phyloP scores from a whole-genome alignment of 1,140 invertebrate genomes.

The Onthophagus taurus region DNA sequence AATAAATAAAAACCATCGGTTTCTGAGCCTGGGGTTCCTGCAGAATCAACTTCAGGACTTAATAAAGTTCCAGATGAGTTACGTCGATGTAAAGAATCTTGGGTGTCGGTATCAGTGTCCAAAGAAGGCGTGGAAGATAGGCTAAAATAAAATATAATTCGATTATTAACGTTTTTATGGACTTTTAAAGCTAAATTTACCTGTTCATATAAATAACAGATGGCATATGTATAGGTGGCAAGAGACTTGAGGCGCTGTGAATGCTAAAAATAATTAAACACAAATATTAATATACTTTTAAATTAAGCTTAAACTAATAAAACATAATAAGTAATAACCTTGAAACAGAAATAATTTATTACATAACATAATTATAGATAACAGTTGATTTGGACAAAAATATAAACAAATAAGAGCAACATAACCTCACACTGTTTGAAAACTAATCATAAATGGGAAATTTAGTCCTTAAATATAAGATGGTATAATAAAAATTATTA shows the following conservation, averaged over 20 bases:
- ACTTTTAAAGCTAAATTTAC: constrained; percentile 44
- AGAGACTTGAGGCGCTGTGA: constrained; percentile 39
- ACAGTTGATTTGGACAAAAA: no score
- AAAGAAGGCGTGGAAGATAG: constrained; percentile 53
- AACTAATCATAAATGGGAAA: no score
- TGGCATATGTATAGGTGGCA: constrained; percentile 67
- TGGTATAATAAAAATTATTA: no score
- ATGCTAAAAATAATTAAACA: no score
- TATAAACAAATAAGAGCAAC: no score
- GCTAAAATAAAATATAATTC: constrained; percentile 21
- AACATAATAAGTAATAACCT: no score
- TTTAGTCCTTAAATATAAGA: no score
- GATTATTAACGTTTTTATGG: background rate
- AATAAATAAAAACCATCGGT: constrained; percentile 89
- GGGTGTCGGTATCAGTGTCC: constrained; percentile 48
- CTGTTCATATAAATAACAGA: constrained; percentile 62
- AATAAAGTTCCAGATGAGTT: constrained; percentile 69
- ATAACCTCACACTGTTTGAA: no score
- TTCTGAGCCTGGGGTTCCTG: constrained; percentile 45
- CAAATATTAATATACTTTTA: no score
- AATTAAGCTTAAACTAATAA: no score
- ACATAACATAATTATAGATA: no score
- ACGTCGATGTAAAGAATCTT: constrained; percentile 40
- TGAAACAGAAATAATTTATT: no score
- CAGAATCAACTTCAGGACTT: constrained; percentile 60